A percentile compares a stretch with the other conserved stretches of the same genome.
Conservation (phyloP, 1,140 invertebrate species). For the Temnothorax curvispinosus region DNA sequence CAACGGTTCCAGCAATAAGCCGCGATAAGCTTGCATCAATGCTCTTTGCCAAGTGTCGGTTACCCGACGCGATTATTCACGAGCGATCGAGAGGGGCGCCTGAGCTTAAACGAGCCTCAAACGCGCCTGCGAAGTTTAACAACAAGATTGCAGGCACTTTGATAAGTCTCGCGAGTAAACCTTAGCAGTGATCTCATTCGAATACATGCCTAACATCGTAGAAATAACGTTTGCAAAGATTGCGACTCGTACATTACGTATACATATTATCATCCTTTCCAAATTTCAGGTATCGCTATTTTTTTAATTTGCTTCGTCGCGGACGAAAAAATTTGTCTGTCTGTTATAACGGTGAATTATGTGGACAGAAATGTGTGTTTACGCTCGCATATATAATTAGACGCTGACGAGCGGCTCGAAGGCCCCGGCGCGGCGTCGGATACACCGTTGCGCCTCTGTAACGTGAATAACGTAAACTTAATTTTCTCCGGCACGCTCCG, state of each 20-base stretch:
- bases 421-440: neutral
- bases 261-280: neutral
- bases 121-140: slow-evolving; percentile 46
- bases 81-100: slow-evolving; percentile 48
- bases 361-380: neutral
- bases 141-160: slow-evolving; percentile 38
- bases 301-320: neutral
- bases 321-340: neutral
- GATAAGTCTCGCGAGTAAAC: slow-evolving; percentile 44
- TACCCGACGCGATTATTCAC: slow-evolving; percentile 53
- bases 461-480: slow-evolving; percentile 65
- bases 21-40: slow-evolving; percentile 32
- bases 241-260: neutral
- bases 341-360: neutral
- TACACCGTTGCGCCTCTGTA: slow-evolving; percentile 42
- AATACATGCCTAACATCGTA: neutral
- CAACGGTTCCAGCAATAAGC: slow-evolving; percentile 39
- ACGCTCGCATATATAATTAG: slow-evolving; percentile 18
- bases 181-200: slow-evolving; percentile 27
- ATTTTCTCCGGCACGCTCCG: slow-evolving; percentile 66
- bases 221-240: neutral
- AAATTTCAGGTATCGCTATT: neutral
- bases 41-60: slow-evolving; percentile 42
- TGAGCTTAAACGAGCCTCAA: slow-evolving; percentile 47
- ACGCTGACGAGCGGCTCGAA: neutral